A percentile compares a stretch with the other conserved stretches of the same genome.
phyloP scores from a whole-genome alignment of 2,888 invertebrate genomes.

The Crocallis elinguaria region DNA sequence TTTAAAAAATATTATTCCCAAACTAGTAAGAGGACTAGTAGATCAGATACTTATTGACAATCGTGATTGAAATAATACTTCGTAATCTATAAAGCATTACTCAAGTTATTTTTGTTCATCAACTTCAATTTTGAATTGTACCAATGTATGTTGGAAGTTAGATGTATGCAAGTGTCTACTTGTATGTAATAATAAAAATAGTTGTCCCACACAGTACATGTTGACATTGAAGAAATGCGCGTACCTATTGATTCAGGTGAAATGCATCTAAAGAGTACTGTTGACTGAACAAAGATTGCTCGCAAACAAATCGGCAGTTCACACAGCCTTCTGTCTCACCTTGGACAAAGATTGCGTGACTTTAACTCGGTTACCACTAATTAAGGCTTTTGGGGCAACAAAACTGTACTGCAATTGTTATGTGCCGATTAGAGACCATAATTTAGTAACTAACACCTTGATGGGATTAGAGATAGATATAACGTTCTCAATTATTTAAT shows the following conservation, averaged over 20 bases:
- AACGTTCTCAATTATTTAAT: not conserved
- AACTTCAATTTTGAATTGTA: no score
- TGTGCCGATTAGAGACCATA: slow-evolving; percentile 35
- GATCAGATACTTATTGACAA: no score
- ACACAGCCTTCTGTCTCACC: slow-evolving; percentile 63
- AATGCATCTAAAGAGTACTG: slow-evolving; percentile 6
- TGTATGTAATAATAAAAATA: not conserved
- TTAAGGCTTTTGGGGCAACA: slow-evolving; percentile 62
- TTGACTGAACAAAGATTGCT: slow-evolving; percentile 18
- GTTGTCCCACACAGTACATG: not conserved
- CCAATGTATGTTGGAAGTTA: no score
- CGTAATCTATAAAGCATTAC: no score
- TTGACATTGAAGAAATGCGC: slow-evolving; percentile 4
- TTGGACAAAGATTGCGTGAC: slow-evolving; percentile 62
- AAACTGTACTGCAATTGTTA: slow-evolving; percentile 42
- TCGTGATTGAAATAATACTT: no score
- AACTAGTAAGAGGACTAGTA: no score
- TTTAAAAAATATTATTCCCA: no score
- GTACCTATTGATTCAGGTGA: slow-evolving; percentile 4
- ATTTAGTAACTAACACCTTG: slow-evolving; percentile 38
- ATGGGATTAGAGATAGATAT: slow-evolving; percentile 23
- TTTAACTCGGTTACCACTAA: slow-evolving; percentile 53
- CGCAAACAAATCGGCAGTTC: slow-evolving; percentile 52
- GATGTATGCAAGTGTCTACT: not conserved
- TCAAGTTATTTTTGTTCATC: no score